phyloP scores from a whole-genome alignment of 1,140 invertebrate genomes.

The Musca vetustissima region DNA sequence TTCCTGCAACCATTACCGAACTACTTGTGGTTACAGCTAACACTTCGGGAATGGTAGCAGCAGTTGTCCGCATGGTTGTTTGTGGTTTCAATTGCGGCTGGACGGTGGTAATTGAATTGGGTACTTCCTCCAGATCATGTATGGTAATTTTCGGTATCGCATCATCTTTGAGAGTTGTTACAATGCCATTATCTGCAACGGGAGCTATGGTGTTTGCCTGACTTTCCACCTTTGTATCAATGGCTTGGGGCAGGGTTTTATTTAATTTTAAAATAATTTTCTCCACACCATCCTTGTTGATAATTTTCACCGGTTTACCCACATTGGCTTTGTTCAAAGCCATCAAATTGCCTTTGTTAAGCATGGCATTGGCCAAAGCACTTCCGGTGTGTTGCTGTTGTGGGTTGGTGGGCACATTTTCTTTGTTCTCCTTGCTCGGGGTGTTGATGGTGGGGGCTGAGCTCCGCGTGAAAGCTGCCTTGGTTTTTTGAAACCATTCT shows the following conservation, averaged over 20 bases:
- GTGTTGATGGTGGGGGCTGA: neutral
- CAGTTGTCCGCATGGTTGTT: neutral
- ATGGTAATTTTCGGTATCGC: neutral
- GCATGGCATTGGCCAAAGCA: neutral
- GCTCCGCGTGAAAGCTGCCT: conserved; percentile 37
- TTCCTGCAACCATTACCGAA: neutral
- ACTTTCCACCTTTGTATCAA: neutral
- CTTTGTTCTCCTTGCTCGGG: neutral
- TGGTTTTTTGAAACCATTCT: conserved; percentile 56
- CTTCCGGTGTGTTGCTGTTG: neutral
- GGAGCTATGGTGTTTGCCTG: neutral
- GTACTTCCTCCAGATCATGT: no score
- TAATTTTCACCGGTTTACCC: conserved; percentile 43
- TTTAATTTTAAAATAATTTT: conserved; percentile 45
- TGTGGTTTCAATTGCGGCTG: neutral
- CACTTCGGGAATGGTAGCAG: neutral
- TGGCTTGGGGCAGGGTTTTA: conserved; percentile 30
- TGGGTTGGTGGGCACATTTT: neutral
- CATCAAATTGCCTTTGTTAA: conserved; percentile 9
- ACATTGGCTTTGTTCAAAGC: conserved; percentile 21
- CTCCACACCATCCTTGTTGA: conserved; percentile 46
- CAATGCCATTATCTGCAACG: neutral
- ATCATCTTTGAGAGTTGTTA: neutral
- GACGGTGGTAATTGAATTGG: no score
- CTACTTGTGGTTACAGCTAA: neutral